These are phyloP conservation scores for Bradypus variegatus DNA, from an alignment of 2,797 vertebrate genomes.

Conservation along the genomic window DNA sequence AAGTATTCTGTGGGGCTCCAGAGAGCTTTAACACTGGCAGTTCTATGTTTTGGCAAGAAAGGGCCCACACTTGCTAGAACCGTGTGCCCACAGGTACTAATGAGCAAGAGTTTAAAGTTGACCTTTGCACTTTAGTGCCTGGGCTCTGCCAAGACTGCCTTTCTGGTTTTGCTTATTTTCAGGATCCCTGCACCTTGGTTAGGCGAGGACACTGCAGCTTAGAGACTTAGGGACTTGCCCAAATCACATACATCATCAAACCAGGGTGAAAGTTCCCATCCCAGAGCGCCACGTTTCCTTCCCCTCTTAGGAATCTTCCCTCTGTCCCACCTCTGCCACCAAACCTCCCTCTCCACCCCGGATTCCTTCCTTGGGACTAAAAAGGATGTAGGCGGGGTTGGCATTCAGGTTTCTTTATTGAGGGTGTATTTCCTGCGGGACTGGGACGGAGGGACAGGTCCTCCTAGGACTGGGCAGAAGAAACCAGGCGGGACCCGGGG, in stretches of 20 bases:
- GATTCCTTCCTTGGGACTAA: constrained; percentile 42
- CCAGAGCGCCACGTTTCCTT: neutral
- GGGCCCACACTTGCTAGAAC: neutral
- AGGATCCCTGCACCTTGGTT: neutral
- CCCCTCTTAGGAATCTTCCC: neutral
- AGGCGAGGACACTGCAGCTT: neutral
- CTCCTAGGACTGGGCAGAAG: neutral
- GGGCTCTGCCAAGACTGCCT: neutral
- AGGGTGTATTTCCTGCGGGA: constrained; percentile 53
- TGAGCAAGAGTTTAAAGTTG: neutral
- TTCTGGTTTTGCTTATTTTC: neutral
- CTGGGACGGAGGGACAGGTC: constrained; percentile 27
- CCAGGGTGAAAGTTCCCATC: neutral
- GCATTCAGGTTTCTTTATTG: constrained; percentile 63
- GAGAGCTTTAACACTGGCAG: neutral
- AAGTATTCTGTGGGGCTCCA: neutral
- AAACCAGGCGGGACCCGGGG: neutral
- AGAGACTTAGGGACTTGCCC: neutral
- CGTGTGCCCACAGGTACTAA: neutral
- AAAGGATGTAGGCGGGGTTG: constrained; percentile 40
- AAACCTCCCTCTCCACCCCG: constrained; percentile 44
- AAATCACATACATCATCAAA: neutral
- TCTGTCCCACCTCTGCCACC: neutral
- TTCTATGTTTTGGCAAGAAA: constrained; percentile 3
- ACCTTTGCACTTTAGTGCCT: neutral